These are phyloP conservation scores for Sclerurus mexicanus DNA, from an alignment of 2,113 vertebrate genomes.

Conservation along the genomic window DNA sequence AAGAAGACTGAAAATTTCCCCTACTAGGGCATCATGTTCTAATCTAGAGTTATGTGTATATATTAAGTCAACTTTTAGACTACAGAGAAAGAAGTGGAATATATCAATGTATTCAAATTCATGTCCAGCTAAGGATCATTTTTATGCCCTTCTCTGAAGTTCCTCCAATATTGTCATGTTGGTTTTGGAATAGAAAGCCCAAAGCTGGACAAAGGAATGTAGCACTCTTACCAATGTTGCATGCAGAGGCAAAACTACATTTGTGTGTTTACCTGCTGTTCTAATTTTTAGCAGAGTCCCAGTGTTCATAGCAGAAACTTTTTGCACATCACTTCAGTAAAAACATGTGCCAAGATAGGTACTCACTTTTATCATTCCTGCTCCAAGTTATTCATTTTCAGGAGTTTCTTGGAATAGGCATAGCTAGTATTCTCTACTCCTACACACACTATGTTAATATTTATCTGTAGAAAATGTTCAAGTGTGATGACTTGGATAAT, in stretches of 20 bases:
- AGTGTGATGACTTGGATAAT: not conserved
- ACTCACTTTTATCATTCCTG: not conserved
- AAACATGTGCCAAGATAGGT: fast-evolving
- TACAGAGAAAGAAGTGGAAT: not conserved
- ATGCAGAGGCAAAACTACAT: not conserved
- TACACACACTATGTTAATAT: not conserved
- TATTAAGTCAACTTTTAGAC: not conserved
- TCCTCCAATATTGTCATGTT: not conserved
- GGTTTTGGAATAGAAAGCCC: not conserved
- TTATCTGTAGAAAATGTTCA: not conserved
- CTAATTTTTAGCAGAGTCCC: not conserved
- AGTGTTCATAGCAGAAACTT: not conserved
- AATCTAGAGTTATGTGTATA: not conserved
- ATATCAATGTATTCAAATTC: not conserved
- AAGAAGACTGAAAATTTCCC: not conserved
- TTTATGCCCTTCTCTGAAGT: not conserved
- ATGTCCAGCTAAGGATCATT: not conserved
- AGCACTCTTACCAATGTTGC: not conserved
- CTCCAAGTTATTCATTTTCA: not conserved
- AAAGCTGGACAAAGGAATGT: not conserved
- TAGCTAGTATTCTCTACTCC: not conserved
- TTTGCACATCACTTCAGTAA: not conserved
- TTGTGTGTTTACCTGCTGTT: not conserved
- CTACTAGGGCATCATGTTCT: not conserved
- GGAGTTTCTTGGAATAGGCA: not conserved